Conservation (phyloP, 2,888 invertebrate species). For the Scaptomyza reducta region DNA sequence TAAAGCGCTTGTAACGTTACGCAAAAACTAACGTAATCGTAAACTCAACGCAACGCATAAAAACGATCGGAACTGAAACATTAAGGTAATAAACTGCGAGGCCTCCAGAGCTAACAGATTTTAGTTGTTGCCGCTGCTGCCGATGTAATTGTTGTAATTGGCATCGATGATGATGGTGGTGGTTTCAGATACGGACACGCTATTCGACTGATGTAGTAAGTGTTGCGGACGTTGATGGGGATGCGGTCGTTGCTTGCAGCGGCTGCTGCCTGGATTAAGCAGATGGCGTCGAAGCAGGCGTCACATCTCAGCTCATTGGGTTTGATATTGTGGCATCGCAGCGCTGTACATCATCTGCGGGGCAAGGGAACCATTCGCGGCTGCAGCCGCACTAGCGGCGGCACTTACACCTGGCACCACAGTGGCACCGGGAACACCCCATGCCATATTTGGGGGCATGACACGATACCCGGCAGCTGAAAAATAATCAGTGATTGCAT, state of each 20-base stretch:
- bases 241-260: conserved; percentile 47
- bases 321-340: conserved; percentile 93
- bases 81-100: conserved; percentile 15
- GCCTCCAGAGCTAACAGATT: conserved; percentile 2
- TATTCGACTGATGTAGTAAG: conserved; percentile 40
- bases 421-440: conserved; percentile 85
- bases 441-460: conserved; percentile 86
- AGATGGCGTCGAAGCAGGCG: conserved; percentile 79
- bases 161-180: conserved; percentile 27
- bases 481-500: conserved; percentile 1
- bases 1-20: conserved; percentile 9
- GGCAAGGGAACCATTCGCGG: conserved; percentile 86
- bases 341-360: conserved; percentile 88
- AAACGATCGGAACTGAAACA: conserved; percentile 37
- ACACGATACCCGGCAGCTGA: conserved; percentile 86
- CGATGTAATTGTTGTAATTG: conserved; percentile 15
- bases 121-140: conserved; percentile 7
- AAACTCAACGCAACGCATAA: conserved; percentile 26
- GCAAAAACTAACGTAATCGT: conserved; percentile 3
- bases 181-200: conserved; percentile 34
- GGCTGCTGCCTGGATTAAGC: conserved; percentile 69
- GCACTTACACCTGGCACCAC: conserved; percentile 85
- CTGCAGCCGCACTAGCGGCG: conserved; percentile 84
- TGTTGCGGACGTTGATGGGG: conserved; percentile 48
- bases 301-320: conserved; percentile 88